Conservation (phyloP, 2,888 invertebrate species). For the Cyclophora punctaria region DNA sequence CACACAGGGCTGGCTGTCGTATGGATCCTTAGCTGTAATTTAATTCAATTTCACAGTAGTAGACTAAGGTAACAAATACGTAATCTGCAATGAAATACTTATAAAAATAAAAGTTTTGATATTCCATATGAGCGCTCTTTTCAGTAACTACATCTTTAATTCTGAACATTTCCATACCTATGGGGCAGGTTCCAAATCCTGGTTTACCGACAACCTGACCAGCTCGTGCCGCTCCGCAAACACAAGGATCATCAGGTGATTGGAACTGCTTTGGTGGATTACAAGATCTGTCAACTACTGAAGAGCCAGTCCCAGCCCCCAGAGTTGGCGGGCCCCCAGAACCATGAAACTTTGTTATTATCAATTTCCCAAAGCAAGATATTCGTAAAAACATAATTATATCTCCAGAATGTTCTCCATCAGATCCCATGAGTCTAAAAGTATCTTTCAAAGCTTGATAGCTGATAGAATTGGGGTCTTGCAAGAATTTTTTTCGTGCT, state of each 20-base stretch:
- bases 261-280: constrained; percentile 45
- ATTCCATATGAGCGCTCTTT: too few relatives aligned
- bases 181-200: constrained; percentile 34
- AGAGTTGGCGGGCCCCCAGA: constrained; percentile 39
- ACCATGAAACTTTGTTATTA: constrained; percentile 79
- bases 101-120: too few relatives aligned
- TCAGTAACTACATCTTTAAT: too few relatives aligned
- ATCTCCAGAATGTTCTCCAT: constrained; percentile 71
- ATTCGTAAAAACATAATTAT: constrained; percentile 77
- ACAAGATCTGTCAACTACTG: constrained; percentile 52
- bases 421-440: constrained; percentile 69
- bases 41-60: neutral
- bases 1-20: constrained; percentile 53
- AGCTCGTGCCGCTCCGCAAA: constrained; percentile 42
- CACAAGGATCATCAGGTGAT: constrained; percentile 48
- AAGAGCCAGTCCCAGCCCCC: constrained; percentile 28
- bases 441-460: constrained; percentile 77
- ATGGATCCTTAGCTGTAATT: constrained; percentile 39
- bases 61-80: too few relatives aligned
- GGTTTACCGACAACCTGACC: constrained; percentile 14
- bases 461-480: constrained; percentile 60
- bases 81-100: neutral
- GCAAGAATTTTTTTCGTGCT: constrained; percentile 63
- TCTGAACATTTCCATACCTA: constrained; percentile 26
- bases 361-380: constrained; percentile 79